phyloP scores from a whole-genome alignment of 2,797 vertebrate species.

The Prionace glauca region DNA sequence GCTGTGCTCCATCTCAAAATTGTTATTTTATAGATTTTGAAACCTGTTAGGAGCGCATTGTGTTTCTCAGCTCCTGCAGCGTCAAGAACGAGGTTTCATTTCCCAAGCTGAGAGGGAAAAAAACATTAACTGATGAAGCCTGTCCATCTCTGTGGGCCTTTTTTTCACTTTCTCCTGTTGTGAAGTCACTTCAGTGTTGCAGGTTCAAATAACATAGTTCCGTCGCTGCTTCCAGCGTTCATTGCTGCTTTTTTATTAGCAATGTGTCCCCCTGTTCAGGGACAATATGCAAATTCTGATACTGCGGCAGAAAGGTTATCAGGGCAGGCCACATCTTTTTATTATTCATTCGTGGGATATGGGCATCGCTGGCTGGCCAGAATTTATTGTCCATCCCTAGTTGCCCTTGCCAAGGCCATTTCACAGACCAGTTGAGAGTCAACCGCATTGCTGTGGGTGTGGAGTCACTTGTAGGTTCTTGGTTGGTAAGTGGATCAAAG shows the following conservation, averaged over 20 bases:
- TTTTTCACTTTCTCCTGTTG: background rate
- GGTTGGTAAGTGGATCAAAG: too few species aligned
- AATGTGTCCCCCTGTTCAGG: background rate
- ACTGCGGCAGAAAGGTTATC: background rate
- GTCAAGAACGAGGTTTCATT: background rate
- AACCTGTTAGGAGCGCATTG: background rate
- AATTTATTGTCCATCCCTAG: too few species aligned
- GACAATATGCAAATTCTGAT: background rate
- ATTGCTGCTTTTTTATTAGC: background rate
- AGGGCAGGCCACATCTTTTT: background rate
- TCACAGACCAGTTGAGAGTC: too few species aligned
- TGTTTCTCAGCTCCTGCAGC: background rate
- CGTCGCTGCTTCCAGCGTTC: background rate
- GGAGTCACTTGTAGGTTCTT: too few species aligned
- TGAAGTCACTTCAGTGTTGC: background rate
- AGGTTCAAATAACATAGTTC: background rate
- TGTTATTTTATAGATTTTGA: background rate
- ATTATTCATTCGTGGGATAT: too few species aligned
- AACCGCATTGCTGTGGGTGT: too few species aligned
- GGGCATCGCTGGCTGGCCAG: too few species aligned
- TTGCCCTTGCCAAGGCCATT: too few species aligned
- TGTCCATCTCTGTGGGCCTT: background rate
- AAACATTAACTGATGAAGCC: background rate
- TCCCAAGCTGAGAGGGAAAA: background rate
- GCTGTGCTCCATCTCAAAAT: background rate